phyloP scores from a whole-genome alignment of 2,797 vertebrate genomes.

The Nothura maculosa region DNA sequence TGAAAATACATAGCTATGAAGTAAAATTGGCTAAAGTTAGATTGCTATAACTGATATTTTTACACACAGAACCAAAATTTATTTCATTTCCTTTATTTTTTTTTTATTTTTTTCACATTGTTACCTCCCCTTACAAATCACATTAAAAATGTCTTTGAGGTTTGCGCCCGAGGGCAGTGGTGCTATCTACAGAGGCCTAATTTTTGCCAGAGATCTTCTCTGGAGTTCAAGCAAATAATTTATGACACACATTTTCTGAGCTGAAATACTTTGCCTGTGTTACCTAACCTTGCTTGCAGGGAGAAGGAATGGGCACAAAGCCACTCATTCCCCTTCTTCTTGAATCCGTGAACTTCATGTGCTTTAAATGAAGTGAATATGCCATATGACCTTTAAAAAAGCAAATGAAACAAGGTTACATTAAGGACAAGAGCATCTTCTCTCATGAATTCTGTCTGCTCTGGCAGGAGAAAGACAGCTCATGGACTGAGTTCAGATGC shows the following conservation, averaged over 20 bases:
- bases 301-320: neutral
- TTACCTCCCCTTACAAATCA: neutral
- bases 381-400: neutral
- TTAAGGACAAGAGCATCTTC: neutral
- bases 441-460: neutral
- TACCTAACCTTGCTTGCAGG: neutral
- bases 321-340: neutral
- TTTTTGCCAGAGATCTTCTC: neutral
- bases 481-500: neutral
- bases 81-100: neutral
- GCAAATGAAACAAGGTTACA: neutral
- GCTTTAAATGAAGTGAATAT: neutral
- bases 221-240: neutral
- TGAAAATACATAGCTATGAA: neutral
- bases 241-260: neutral
- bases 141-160: neutral
- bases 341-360: neutral
- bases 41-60: neutral
- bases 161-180: neutral
- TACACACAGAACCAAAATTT: neutral
- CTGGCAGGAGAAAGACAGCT: neutral
- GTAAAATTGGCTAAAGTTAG: neutral
- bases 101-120: neutral
- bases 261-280: neutral
- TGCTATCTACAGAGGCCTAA: neutral